Conservation (phyloP, 2,113 vertebrate genomes). For the Triplophysa dalaica region DNA sequence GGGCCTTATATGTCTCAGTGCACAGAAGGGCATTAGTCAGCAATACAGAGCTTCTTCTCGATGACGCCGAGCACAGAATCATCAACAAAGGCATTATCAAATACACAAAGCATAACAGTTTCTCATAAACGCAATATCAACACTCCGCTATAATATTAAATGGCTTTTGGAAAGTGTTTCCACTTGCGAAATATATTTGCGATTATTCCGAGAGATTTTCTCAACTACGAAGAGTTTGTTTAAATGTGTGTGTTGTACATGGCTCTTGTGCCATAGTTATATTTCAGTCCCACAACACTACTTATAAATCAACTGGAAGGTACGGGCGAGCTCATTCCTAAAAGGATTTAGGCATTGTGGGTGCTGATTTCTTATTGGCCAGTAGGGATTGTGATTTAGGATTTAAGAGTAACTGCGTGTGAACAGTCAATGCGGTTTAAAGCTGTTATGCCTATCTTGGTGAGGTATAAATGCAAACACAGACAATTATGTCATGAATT, state of each 20-base stretch:
- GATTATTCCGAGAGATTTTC: not conserved
- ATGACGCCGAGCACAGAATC: slow-evolving; percentile 31
- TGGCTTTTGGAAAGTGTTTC: slow-evolving; percentile 28
- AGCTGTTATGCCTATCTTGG: not conserved
- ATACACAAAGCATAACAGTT: slow-evolving; percentile 38
- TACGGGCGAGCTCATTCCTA: not conserved
- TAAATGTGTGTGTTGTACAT: not conserved
- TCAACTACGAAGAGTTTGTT: not conserved
- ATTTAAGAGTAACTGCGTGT: no score
- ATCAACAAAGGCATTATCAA: slow-evolving; percentile 41
- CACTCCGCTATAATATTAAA: slow-evolving; percentile 20
- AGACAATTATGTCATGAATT: not conserved
- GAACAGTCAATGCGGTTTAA: no score
- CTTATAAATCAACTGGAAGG: slow-evolving; percentile 24
- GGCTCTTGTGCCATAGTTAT: not conserved
- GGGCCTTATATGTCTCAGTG: slow-evolving; percentile 37
- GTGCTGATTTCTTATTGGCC: not conserved
- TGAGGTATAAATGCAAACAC: slow-evolving; percentile 3
- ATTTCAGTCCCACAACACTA: slow-evolving; percentile 10
- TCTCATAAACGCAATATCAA: slow-evolving; percentile 35
- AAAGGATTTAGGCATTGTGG: not conserved
- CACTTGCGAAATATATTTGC: not conserved
- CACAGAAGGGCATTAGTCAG: slow-evolving; percentile 43
- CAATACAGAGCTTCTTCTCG: slow-evolving; percentile 32
- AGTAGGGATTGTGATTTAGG: no score